A percentile compares a stretch with the other conserved stretches of the same genome.
phyloP scores from a whole-genome alignment of 2,113 vertebrate species.

The Halichoerus grypus region DNA sequence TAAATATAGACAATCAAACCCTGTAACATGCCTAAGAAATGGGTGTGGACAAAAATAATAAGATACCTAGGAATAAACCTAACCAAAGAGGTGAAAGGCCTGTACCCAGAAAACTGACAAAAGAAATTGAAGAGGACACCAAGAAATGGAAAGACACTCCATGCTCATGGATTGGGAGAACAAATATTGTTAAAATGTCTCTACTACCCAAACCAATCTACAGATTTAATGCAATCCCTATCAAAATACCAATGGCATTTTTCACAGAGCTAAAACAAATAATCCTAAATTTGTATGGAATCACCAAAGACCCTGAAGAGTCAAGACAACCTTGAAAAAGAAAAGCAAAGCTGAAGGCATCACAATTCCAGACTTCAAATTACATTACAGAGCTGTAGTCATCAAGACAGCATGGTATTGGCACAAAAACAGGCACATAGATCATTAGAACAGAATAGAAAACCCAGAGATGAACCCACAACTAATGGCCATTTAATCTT shows the following conservation, averaged over 20 bases:
- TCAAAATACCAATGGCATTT: background rate
- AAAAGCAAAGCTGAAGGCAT: background rate
- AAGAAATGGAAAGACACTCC: background rate
- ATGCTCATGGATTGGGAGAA: background rate
- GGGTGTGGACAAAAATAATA: background rate
- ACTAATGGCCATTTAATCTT: background rate
- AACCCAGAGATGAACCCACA: background rate
- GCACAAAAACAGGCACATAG: background rate
- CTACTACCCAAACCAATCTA: background rate
- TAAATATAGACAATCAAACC: background rate
- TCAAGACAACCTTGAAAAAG: background rate
- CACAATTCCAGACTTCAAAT: background rate
- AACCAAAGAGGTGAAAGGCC: background rate
- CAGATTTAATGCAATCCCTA: background rate
- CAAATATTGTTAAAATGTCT: background rate
- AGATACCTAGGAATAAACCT: background rate
- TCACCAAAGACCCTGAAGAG: background rate
- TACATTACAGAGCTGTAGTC: background rate
- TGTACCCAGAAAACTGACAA: background rate
- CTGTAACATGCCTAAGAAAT: background rate
- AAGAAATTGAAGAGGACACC: background rate
- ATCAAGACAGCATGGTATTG: background rate
- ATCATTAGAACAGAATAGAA: background rate
- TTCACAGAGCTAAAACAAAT: background rate
- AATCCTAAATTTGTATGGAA: background rate